A percentile compares a stretch with the other conserved stretches of the same genome.
phyloP scores from a whole-genome alignment of 2,797 vertebrate genomes.

The Furcifer pardalis region DNA sequence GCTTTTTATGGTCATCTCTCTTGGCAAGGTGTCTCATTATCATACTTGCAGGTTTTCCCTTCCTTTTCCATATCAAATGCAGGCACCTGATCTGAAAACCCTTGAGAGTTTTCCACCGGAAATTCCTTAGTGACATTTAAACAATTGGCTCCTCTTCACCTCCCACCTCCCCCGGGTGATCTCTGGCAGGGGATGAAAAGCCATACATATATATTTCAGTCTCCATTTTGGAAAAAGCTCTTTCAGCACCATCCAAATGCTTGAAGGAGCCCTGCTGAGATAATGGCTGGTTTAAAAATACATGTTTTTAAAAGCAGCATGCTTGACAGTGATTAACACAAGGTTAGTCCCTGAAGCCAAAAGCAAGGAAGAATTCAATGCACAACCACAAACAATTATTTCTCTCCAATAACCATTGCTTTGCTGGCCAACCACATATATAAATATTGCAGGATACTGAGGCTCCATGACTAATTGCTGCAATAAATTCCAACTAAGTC shows the following conservation, averaged over 20 bases:
- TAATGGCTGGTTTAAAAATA: constrained; percentile 55
- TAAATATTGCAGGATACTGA: constrained; percentile 68
- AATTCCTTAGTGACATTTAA: constrained; percentile 1
- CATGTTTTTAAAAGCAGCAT: constrained; percentile 50
- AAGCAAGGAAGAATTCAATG: constrained; percentile 52
- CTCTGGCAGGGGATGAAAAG: neutral
- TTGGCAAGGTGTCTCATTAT: constrained; percentile 1
- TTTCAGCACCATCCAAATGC: neutral
- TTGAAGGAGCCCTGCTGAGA: neutral
- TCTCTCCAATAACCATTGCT: constrained; percentile 71
- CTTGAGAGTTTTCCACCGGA: neutral
- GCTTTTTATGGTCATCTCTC: neutral
- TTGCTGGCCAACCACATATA: constrained; percentile 66
- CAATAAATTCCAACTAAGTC: constrained; percentile 63
- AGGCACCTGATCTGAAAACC: accelerated
- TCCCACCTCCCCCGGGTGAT: accelerated
- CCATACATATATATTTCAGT: neutral
- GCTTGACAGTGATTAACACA: constrained; percentile 52
- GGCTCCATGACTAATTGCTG: constrained; percentile 67
- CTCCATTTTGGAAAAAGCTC: constrained; percentile 1
- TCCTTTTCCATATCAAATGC: constrained; percentile 30
- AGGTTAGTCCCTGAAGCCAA: constrained; percentile 54
- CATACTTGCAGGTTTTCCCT: neutral
- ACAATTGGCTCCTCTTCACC: neutral
- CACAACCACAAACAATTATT: constrained; percentile 69